Percentiles rank a stretch among this genome's conserved stretches.
phyloP scores from a whole-genome alignment of 2,797 vertebrate genomes.

The Coendou prehensilis region DNA sequence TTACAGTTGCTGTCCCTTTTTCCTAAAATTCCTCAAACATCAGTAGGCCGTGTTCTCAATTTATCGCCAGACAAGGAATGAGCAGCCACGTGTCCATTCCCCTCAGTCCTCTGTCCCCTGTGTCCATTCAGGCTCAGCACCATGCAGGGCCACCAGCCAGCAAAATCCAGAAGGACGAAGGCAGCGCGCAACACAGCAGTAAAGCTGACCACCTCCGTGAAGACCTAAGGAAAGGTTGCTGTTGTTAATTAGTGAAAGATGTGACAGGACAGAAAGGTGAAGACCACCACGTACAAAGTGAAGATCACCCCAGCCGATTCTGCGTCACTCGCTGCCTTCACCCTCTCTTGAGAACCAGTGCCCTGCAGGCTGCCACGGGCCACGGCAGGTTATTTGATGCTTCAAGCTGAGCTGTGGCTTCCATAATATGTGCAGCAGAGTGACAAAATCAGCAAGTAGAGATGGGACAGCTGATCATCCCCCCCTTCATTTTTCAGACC shows the following conservation, averaged over 20 bases:
- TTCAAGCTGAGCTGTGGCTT: background rate
- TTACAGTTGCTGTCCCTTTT: background rate
- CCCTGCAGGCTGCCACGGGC: background rate
- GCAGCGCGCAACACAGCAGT: background rate
- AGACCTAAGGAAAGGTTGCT: background rate
- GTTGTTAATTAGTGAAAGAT: background rate
- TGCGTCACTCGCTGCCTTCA: background rate
- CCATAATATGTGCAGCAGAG: background rate
- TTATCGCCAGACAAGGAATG: background rate
- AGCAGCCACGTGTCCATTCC: background rate
- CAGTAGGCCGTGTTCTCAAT: background rate
- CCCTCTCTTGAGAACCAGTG: background rate
- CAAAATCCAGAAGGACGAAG: background rate
- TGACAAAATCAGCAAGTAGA: background rate
- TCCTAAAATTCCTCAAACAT: slow-evolving; percentile 3
- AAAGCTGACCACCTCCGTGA: background rate
- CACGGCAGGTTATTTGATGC: background rate
- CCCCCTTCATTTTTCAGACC: background rate
- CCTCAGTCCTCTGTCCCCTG: background rate
- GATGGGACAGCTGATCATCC: background rate
- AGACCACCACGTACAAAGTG: background rate
- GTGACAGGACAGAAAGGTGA: background rate
- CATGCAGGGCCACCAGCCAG: background rate
- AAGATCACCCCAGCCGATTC: background rate
- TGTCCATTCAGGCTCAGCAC: background rate